Evolutionary conservation across 2,797 vertebrate genomes (phyloP).

Genomic region (Lophura swinhoii): DNA sequence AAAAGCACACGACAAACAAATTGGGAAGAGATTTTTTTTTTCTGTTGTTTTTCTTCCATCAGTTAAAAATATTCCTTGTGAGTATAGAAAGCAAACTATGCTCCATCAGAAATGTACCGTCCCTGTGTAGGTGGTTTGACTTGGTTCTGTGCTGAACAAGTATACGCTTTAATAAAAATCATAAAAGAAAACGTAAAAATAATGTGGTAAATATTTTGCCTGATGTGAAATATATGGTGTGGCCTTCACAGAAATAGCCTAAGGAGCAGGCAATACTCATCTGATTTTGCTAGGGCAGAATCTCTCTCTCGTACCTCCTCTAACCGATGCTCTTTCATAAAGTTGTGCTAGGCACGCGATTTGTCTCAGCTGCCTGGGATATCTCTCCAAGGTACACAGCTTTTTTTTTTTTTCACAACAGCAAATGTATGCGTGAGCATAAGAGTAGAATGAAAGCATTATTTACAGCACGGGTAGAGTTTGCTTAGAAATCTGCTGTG

Average conservation of each 20-base stretch:
- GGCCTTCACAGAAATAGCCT: constrained; percentile 7
- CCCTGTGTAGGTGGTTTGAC: not conserved
- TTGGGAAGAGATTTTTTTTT: not conserved
- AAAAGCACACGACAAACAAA: constrained; percentile 27
- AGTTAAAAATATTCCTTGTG: constrained; percentile 32
- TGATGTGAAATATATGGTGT: constrained; percentile 30
- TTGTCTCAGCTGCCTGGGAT: constrained; percentile 47
- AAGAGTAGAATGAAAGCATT: not conserved
- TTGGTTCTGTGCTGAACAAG: not conserved
- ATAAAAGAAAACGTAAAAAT: constrained; percentile 4
- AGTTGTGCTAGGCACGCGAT: constrained; percentile 43
- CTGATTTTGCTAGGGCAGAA: constrained; percentile 39
- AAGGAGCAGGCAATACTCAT: not conserved
- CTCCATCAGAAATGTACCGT: not conserved
- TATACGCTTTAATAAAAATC: not conserved
- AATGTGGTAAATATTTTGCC: constrained; percentile 7
- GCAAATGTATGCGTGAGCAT: not conserved
- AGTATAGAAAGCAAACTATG: constrained; percentile 21
- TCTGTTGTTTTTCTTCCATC: not conserved
- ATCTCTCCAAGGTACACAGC: constrained; percentile 52
- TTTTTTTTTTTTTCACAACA: not conserved
- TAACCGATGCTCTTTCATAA: constrained; percentile 31
- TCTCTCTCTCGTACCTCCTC: not conserved
- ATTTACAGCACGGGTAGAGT: not conserved
- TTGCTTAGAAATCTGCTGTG: not conserved